Conservation (phyloP, 2,888 invertebrate genomes). For the Caenorhabditis drosophilae region DNA sequence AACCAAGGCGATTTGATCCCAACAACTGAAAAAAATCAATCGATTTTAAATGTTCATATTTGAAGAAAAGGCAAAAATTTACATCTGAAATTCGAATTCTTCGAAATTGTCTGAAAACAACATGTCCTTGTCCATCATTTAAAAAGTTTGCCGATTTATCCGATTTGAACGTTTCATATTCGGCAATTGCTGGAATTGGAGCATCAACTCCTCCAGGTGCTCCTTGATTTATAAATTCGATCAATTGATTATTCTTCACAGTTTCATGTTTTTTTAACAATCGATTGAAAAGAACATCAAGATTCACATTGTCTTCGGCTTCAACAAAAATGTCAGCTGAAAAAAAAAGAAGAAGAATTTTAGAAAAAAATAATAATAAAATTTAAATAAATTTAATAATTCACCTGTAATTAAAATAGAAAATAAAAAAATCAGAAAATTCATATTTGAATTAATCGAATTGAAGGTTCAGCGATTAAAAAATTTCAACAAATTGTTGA, state of each 20-base stretch:
- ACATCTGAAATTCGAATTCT: slow-evolving; percentile 48
- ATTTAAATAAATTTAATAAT: background rate
- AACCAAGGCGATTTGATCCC: slow-evolving; percentile 19
- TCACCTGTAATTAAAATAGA: background rate
- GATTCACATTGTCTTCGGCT: background rate
- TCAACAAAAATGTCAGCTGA: background rate
- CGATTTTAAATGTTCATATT: no score
- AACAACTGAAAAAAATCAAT: slow-evolving; percentile 24
- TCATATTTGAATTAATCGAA: no score
- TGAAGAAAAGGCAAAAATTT: no score
- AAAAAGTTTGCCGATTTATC: slow-evolving; percentile 51
- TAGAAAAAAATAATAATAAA: background rate
- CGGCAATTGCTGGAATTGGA: slow-evolving; percentile 48
- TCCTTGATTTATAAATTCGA: slow-evolving; percentile 40
- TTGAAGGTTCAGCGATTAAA: no score
- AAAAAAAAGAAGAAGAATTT: background rate
- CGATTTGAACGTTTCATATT: slow-evolving; percentile 54
- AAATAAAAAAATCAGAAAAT: no score
- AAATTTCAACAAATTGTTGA: no score
- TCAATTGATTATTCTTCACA: slow-evolving; percentile 38
- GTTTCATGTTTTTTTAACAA: slow-evolving; percentile 42
- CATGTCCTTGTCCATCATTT: slow-evolving; percentile 41
- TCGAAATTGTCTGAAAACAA: slow-evolving; percentile 49
- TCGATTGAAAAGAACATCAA: slow-evolving; percentile 30
- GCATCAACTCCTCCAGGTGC: slow-evolving; percentile 48